Percentiles rank a stretch among this genome's conserved stretches.
Evolutionary conservation across 92 coral and sea anemone species (phyloP).

Genomic region (Phymanthus crucifer): DNA sequence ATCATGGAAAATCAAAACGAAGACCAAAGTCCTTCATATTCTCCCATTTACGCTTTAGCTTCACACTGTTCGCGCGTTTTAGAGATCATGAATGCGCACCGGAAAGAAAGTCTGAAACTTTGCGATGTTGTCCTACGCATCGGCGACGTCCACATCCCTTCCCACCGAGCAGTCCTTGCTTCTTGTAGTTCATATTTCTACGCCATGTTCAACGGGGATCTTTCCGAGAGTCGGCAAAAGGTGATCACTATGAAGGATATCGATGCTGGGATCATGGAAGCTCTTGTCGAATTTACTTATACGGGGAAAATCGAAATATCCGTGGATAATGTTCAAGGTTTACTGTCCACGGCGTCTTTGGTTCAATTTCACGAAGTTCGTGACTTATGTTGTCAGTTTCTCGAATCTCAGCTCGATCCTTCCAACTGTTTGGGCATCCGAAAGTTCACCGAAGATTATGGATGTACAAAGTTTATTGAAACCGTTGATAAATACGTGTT

Average conservation of each 20-base stretch:
- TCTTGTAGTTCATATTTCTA: slow-evolving; percentile 93
- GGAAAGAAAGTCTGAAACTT: slow-evolving; percentile 89
- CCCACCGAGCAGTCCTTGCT: slow-evolving; percentile 92
- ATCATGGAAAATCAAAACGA: slow-evolving; percentile 12
- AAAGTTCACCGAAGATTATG: slow-evolving; percentile 93
- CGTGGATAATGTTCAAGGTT: slow-evolving; percentile 87
- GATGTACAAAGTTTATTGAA: slow-evolving; percentile 82
- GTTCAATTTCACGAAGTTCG: slow-evolving; percentile 97
- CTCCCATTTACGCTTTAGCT: slow-evolving; percentile 45
- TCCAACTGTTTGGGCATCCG: slow-evolving; percentile 97
- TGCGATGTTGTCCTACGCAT: slow-evolving; percentile 94
- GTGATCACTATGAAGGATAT: slow-evolving; percentile 91
- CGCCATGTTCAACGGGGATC: slow-evolving; percentile 98
- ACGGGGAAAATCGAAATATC: slow-evolving; percentile 85
- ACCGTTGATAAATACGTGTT: slow-evolving; percentile 87
- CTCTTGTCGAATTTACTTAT: slow-evolving; percentile 92
- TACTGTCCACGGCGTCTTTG: slow-evolving; percentile 82
- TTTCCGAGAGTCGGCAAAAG: slow-evolving; percentile 95
- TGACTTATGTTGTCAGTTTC: slow-evolving; percentile 90
- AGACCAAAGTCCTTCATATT: slow-evolving; percentile 7
- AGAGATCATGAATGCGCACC: slow-evolving; percentile 86
- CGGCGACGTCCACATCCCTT: slow-evolving; percentile 86
- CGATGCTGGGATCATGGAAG: slow-evolving; percentile 71
- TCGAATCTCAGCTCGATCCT: slow-evolving; percentile 94
- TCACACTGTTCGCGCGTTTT: slow-evolving; percentile 78